Base-by-base conservation (phyloP, 1,140 invertebrate genomes). In the Drosophila repletoides region DNA sequence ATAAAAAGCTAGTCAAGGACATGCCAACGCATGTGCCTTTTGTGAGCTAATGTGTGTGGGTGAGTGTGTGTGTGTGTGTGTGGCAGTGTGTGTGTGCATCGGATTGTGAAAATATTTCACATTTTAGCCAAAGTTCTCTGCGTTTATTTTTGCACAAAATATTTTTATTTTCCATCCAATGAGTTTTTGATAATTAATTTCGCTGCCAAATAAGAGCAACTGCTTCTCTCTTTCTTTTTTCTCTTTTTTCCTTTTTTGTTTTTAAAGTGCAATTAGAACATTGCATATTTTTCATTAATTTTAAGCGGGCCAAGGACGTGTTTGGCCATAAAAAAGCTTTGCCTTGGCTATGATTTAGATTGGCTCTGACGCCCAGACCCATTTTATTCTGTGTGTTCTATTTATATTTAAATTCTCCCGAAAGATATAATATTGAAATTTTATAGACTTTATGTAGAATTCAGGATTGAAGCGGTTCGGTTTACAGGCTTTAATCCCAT, bases 151-250 rank as follows among this genome's bases (percentile, higher is more conserved):
- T 43, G 2, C 53, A 45, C 43, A 52, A 61, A 68, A 33, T 81
- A 58, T 71, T 79, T 80, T 41, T 36, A 65, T 80, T 74, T 70
- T 33, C n/a, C 55, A 45, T 38, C 43, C 49, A 71, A 52, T 56
- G 43, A 80, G 76, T 38, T 66, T 71, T 71, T 67, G 76, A 58
- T 79, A 71, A 79, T 81, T 76, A 72, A 71, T 81, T 79, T 67
- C 46, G 22, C 45, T 61, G 36, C 24, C 22, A 69, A 65, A 48
- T 40, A 33, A 41, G 36, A 49, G 15, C 31, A 45, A 36, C 64
- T 59, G 40, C 46, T 36, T n/a, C n/a, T n/a, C n/a, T n/a, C n/a
- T n/a, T n/a, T n/a, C n/a, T n/a, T n/a, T n/a, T n/a, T n/a, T n/a
- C n/a, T n/a, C n/a, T n/a, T n/a, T n/a, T n/a, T n/a, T n/a, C n/a